Conservation (phyloP, 2,888 invertebrate genomes). For the Belgica antarctica region DNA sequence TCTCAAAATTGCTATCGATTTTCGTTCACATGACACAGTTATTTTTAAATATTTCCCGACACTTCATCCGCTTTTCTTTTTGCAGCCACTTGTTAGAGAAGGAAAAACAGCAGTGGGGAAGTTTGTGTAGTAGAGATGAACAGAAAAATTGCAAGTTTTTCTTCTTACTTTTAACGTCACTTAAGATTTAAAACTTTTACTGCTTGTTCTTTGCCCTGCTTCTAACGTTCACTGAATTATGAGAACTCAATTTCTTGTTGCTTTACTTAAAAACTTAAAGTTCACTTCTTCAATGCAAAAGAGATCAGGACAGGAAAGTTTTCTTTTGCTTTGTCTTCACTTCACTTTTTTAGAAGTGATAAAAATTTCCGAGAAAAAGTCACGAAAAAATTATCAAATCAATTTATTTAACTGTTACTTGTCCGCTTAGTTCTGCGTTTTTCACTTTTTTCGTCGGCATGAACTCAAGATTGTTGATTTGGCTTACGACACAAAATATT, state of each 20-base stretch:
- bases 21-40: constrained; percentile 33
- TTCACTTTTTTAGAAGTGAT: constrained; percentile 21
- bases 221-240: constrained; percentile 22
- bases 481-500: constrained; percentile 27
- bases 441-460: background rate
- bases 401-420: background rate
- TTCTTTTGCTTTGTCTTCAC: constrained; percentile 2
- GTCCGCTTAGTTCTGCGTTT: background rate
- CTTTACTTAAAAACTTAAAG: constrained; percentile 3
- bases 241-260: constrained; percentile 1
- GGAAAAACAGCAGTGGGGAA: too few species aligned
- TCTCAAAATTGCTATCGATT: constrained; percentile 42
- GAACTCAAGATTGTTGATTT: background rate
- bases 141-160: background rate
- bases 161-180: constrained; percentile 8
- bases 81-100: constrained; percentile 19
- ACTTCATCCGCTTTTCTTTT: constrained; percentile 8
- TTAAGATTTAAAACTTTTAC: background rate
- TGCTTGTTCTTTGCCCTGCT: background rate
- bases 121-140: too few species aligned
- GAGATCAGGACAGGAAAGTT: constrained; percentile 17
- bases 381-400: constrained; percentile 13
- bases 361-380: constrained; percentile 19
- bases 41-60: constrained; percentile 1
- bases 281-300: background rate